A percentile compares a stretch with the other conserved stretches of the same genome.
These are phyloP conservation scores for Tenualosa thibaudeaui DNA, from an alignment of 2,797 vertebrate species.

Conservation along the genomic window DNA sequence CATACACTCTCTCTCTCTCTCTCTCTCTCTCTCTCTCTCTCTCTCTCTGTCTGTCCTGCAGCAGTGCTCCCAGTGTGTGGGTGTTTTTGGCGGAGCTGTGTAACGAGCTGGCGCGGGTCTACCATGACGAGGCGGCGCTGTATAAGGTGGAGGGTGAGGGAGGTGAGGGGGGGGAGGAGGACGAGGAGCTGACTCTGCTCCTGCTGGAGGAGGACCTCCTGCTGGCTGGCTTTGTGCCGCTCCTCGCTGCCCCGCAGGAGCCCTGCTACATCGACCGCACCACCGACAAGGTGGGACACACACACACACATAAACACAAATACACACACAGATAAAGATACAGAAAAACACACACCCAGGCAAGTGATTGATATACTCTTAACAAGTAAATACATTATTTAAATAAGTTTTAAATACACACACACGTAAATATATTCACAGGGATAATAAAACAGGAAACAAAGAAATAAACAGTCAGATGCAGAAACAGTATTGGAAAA, in stretches of 20 bases:
- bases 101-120: slow-evolving; percentile 88
- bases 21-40: not conserved
- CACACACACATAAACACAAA: slow-evolving; percentile 33
- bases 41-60: slow-evolving; percentile 53
- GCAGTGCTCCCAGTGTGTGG: slow-evolving; percentile 89
- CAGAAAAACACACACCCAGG: not conserved
- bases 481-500: no score
- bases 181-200: slow-evolving; percentile 79
- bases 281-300: slow-evolving; percentile 83
- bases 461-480: no score
- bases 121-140: slow-evolving; percentile 91
- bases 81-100: slow-evolving; percentile 91
- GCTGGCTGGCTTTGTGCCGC: slow-evolving; percentile 78
- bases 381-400: not conserved
- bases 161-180: slow-evolving; percentile 88
- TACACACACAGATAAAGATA: not conserved
- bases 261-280: slow-evolving; percentile 94
- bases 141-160: slow-evolving; percentile 82
- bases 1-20: no score
- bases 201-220: slow-evolving; percentile 78
- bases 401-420: not conserved
- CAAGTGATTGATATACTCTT: no score
- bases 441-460: no score
- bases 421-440: not conserved
- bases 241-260: slow-evolving; percentile 87